Conservation (phyloP, 2,888 invertebrate genomes). For the Agrotis exclamationis region DNA sequence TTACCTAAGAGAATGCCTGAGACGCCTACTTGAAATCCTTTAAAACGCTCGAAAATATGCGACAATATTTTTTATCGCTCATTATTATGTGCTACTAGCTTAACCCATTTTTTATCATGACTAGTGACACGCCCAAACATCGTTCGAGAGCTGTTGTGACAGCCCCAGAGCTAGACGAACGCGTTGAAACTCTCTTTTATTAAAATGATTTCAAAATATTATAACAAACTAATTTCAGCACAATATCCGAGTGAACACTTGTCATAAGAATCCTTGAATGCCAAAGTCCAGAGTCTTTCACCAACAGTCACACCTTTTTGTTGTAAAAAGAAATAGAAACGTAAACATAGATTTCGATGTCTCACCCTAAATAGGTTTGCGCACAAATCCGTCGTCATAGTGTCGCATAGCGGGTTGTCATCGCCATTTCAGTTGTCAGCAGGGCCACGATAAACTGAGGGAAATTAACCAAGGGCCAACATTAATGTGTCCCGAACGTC, state of each 20-base stretch:
- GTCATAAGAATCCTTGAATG: constrained; percentile 37
- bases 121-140: constrained; percentile 57
- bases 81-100: constrained; percentile 36
- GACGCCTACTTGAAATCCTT: constrained; percentile 58
- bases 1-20: constrained; percentile 50
- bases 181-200: constrained; percentile 36
- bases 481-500: constrained; percentile 72
- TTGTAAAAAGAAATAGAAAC: constrained; percentile 49
- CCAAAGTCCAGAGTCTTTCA: constrained; percentile 22
- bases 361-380: constrained; percentile 80
- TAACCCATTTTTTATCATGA: constrained; percentile 57
- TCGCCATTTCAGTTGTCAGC: constrained; percentile 78
- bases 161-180: constrained; percentile 17
- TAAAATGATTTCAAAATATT: constrained; percentile 39
- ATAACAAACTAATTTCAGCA: constrained; percentile 45
- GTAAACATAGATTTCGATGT: constrained; percentile 79
- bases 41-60: constrained; percentile 56
- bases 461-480: constrained; percentile 74
- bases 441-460: constrained; percentile 73
- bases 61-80: constrained; percentile 53
- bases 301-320: constrained; percentile 60
- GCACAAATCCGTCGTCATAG: constrained; percentile 81
- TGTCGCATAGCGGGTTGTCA: constrained; percentile 73
- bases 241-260: constrained; percentile 39
- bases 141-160: constrained; percentile 42